Percentiles rank a stretch among this genome's conserved stretches.
Evolutionary conservation across 2,113 vertebrate genomes (phyloP).

Genomic region (Arvicanthis niloticus): DNA sequence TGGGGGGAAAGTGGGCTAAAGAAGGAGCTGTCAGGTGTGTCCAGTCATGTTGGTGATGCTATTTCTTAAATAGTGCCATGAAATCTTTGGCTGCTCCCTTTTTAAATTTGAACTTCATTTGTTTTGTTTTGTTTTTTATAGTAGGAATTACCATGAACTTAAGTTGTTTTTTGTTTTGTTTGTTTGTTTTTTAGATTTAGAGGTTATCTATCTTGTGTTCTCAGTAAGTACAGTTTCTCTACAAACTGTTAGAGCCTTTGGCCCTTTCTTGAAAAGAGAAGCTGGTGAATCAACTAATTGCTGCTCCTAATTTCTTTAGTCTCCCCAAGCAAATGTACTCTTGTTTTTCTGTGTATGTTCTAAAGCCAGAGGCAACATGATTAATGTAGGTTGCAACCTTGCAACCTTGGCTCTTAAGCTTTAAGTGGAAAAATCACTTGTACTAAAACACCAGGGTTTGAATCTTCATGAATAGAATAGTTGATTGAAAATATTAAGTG

Average conservation of each 20-base stretch:
- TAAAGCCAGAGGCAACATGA: background rate
- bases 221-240: background rate
- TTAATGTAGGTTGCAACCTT: background rate
- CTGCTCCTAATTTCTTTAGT: background rate
- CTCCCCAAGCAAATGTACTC: background rate
- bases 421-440: background rate
- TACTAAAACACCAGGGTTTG: background rate
- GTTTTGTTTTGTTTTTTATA: constrained; percentile 11
- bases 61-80: constrained; percentile 24
- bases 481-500: constrained; percentile 34
- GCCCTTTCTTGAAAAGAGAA: background rate
- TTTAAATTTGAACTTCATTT: background rate
- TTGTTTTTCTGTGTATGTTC: background rate
- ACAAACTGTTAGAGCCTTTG: background rate
- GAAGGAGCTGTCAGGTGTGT: background rate
- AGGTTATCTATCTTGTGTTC: background rate
- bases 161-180: background rate
- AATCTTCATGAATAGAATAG: background rate
- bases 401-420: background rate
- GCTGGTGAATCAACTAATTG: background rate
- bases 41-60: background rate
- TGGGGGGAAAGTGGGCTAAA: background rate
- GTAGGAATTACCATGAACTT: background rate
- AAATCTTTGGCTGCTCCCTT: constrained; percentile 14
- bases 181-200: constrained; percentile 9